Evolutionary conservation across 2,797 vertebrate species (phyloP).

Genomic region (Vipera latastei): DNA sequence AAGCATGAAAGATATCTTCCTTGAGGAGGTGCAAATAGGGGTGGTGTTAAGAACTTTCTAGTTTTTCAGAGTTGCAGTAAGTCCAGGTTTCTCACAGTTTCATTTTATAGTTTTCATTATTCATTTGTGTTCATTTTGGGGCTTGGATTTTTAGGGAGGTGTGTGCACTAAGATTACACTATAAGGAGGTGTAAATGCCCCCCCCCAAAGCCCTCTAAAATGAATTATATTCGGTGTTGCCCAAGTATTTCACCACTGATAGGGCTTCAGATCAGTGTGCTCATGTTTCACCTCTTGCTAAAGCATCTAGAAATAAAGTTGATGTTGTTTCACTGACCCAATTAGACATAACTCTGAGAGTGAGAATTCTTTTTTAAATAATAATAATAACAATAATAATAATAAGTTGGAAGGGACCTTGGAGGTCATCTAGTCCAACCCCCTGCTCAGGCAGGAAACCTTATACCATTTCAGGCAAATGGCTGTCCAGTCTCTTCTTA

Average conservation of each 20-base stretch:
- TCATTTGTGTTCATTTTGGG: not conserved
- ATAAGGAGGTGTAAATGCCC: not conserved
- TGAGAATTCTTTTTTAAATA: not conserved
- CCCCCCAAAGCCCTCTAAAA: not conserved
- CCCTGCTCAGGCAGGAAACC: too few species aligned
- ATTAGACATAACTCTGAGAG: not conserved
- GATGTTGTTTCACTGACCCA: not conserved
- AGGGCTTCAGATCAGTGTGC: not conserved
- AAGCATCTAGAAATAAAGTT: not conserved
- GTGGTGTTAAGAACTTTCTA: not conserved
- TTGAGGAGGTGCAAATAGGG: not conserved
- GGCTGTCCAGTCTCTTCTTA: too few species aligned
- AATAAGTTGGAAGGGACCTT: too few species aligned
- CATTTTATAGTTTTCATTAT: not conserved
- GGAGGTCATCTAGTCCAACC: too few species aligned
- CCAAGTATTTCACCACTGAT: not conserved
- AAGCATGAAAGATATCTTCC: not conserved
- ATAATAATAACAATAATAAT: not conserved
- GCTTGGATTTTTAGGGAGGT: not conserved
- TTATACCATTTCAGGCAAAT: too few species aligned
- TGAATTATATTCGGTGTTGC: not conserved
- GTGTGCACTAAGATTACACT: not conserved
- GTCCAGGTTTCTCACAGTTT: not conserved
- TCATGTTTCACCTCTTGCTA: not conserved
- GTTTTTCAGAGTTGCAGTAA: not conserved